Evolutionary conservation across 2,888 invertebrate species (phyloP).

Genomic region (Phytoseiulus persimilis): DNA sequence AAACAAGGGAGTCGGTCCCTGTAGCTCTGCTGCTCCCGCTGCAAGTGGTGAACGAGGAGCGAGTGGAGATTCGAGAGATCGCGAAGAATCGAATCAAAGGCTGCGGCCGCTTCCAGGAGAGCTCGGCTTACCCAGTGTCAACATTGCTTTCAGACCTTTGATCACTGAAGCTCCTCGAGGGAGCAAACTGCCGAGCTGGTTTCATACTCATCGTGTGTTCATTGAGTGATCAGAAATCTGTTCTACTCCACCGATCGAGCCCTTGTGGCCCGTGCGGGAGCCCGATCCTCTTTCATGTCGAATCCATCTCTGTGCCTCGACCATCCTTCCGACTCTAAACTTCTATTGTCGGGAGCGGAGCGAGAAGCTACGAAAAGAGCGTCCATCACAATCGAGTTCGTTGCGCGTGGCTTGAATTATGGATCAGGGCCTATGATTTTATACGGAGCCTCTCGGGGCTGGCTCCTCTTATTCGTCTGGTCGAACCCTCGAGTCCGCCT

Average conservation of each 20-base stretch:
- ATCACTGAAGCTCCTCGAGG: not conserved
- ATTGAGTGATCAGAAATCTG: not conserved
- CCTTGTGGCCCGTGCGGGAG: not conserved
- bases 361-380: not conserved
- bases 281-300: no score
- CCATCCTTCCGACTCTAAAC: not conserved
- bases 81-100: not conserved
- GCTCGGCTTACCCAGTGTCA: not conserved
- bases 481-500: not conserved
- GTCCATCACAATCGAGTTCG: not conserved
- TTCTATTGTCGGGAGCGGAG: not conserved
- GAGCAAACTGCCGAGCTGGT: not conserved
- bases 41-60: not conserved
- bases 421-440: constrained; percentile 13
- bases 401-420: constrained; percentile 32
- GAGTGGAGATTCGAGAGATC: not conserved
- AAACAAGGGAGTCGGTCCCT: not conserved
- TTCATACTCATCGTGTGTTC: not conserved
- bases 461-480: not conserved
- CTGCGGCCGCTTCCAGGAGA: not conserved
- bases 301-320: not conserved
- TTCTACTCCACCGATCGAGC: not conserved
- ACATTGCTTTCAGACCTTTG: not conserved
- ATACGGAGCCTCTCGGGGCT: not conserved
- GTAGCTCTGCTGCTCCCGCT: not conserved